A percentile compares a stretch with the other conserved stretches of the same genome.
Conservation (phyloP, 2,797 vertebrate genomes). For the Gymnopithys bicolor region DNA sequence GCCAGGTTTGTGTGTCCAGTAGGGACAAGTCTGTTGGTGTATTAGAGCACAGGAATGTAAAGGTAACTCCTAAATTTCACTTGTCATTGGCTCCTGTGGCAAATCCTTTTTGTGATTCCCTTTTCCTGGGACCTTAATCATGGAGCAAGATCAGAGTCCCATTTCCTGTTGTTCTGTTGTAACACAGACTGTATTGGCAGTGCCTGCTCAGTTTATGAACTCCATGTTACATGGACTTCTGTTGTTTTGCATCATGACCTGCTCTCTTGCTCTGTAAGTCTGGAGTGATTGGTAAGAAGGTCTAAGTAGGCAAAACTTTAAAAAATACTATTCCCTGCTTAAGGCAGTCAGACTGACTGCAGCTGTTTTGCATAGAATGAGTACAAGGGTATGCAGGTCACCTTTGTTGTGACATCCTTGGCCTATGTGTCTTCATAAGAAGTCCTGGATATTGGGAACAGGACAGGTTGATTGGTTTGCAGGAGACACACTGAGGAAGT, state of each 20-base stretch:
- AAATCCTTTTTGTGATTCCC: background rate
- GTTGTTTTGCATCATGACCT: background rate
- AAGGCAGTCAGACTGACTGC: background rate
- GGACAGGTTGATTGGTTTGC: background rate
- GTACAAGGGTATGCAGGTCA: background rate
- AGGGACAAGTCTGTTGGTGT: background rate
- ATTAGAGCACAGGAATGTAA: background rate
- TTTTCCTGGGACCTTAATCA: background rate
- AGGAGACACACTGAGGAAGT: background rate
- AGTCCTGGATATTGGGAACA: background rate
- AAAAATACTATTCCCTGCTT: background rate
- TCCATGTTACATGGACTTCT: fast-evolving
- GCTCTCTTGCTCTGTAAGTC: background rate
- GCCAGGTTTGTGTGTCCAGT: background rate
- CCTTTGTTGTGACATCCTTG: background rate
- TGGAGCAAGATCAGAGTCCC: background rate
- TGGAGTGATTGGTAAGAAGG: background rate
- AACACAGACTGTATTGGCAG: background rate
- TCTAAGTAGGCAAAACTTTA: background rate
- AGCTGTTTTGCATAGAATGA: background rate
- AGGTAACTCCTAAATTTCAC: background rate
- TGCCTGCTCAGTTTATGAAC: background rate
- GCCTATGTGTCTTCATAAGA: background rate
- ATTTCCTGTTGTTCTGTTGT: background rate
- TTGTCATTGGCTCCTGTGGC: background rate